Base-by-base conservation (phyloP, 2,797 vertebrate species). In the Paguma larvata region DNA sequence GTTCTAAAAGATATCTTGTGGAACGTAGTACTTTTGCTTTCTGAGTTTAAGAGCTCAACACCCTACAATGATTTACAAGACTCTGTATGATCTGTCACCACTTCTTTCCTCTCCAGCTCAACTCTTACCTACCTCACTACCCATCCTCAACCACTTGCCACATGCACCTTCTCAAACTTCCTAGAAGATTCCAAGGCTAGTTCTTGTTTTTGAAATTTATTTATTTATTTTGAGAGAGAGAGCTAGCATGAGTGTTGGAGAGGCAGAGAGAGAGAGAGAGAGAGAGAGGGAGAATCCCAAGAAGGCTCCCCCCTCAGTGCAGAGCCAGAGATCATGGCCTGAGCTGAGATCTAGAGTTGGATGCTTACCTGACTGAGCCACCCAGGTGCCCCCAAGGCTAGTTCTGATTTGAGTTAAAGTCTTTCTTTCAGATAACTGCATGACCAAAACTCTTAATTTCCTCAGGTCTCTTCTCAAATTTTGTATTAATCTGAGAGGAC, bases 1-100 rank as follows among this genome's bases (percentile, higher is more conserved):
- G 27, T 89, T 96, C 72, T 96, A 85, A 84, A 92, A 80, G 73
- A 30, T 41, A 78, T 38, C 41, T 70, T 89, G 10, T 25, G 15
- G 68, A 95, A 72, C 25, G 13, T 51, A 75, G 21, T 59, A 38
- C 34, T 94, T 97, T 94, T 62, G 1, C 89, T 70, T 80, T 53
- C 21, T 68, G 85, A 27, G 32, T 30, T 10, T 67, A 48, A 83
- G 30, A 86, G 3, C n/a, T 53, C n/a, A 93, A 19, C 8, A 65
- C 11, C 21, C 4, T 84, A 5, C 88, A 63, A 0, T 84, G 63
- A 53, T 30, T 41, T 79, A 14, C 13, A 68, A 56, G 41, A 23
- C 19, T 23, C 15, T 68, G 2, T 25, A 14, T 9, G 48, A 63
- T 84, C 18, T 89, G 16, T 32, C 13, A 13, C 8, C 14, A 51